Evolutionary conservation across 2,113 vertebrate species (phyloP).

Genomic region (Ochotona princeps): DNA sequence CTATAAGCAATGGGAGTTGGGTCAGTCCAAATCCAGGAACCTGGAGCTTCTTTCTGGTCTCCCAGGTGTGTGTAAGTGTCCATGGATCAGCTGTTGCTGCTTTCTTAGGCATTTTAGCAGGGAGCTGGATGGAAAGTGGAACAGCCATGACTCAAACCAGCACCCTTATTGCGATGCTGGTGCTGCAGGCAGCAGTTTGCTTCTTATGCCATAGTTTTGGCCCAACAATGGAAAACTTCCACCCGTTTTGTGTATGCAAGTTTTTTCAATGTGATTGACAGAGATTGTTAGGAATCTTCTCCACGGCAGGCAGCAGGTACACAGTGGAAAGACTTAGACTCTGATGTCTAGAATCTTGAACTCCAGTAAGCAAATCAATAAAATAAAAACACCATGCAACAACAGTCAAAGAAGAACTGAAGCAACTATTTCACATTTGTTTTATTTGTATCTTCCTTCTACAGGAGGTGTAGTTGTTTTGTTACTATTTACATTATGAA

Average conservation of each 20-base stretch:
- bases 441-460: neutral
- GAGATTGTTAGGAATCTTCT: neutral
- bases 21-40: no score
- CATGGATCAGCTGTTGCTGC: no score
- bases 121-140: no score
- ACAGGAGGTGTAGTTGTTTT: neutral
- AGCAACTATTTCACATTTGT: neutral
- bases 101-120: no score
- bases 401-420: neutral
- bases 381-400: neutral
- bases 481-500: neutral
- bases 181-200: no score
- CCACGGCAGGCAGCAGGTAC: neutral
- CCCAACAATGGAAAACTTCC: neutral
- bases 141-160: no score
- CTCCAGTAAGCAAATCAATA: neutral
- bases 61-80: no score
- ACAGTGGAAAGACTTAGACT: neutral
- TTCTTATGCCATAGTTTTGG: no score
- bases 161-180: no score
- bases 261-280: neutral
- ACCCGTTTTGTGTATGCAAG: neutral
- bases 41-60: no score
- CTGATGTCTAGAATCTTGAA: neutral
- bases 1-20: neutral